Evolutionary conservation across 2,797 vertebrate species (phyloP).

Genomic region (Betta splendens): DNA sequence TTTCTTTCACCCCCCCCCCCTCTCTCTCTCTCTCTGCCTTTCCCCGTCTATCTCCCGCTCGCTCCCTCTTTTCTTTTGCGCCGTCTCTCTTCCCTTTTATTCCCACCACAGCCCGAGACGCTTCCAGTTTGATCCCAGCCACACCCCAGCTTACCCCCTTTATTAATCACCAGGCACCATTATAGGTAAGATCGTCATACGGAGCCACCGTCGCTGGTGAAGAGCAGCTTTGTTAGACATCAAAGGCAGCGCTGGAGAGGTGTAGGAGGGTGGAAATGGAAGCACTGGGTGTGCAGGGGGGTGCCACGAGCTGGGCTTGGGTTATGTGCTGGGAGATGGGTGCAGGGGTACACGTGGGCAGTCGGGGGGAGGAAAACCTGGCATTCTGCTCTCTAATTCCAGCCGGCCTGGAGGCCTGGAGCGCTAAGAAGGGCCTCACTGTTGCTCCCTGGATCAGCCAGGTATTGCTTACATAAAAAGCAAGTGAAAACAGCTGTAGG

Average conservation of each 20-base stretch:
- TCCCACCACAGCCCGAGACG: slow-evolving; percentile 83
- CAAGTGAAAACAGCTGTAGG: slow-evolving; percentile 93
- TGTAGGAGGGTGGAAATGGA: slow-evolving; percentile 59
- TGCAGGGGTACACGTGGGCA: slow-evolving; percentile 70
- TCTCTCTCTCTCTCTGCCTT: slow-evolving; percentile 24
- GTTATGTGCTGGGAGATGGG: slow-evolving; percentile 68
- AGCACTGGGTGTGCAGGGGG: slow-evolving; percentile 45
- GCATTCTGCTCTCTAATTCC: slow-evolving; percentile 90
- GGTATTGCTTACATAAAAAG: slow-evolving; percentile 96
- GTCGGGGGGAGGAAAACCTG: slow-evolving; percentile 81
- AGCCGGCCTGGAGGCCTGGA: slow-evolving; percentile 87
- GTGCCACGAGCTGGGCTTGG: slow-evolving; percentile 36
- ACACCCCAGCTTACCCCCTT: slow-evolving; percentile 80
- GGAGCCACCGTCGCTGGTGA: slow-evolving; percentile 87
- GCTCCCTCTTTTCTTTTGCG: slow-evolving; percentile 22
- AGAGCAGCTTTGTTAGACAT: slow-evolving; percentile 82
- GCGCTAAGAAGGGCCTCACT: slow-evolving; percentile 89
- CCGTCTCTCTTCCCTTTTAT: slow-evolving; percentile 34
- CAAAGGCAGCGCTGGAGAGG: slow-evolving; percentile 68
- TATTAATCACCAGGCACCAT: slow-evolving; percentile 85
- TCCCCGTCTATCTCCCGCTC: slow-evolving; percentile 32
- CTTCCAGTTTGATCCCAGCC: slow-evolving; percentile 86
- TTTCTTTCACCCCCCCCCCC: slow-evolving; percentile 67
- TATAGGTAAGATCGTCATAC: slow-evolving; percentile 54
- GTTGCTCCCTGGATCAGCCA: slow-evolving; percentile 92